phyloP scores from a whole-genome alignment of 2,797 vertebrate genomes.

The Enteromius treurensis region DNA sequence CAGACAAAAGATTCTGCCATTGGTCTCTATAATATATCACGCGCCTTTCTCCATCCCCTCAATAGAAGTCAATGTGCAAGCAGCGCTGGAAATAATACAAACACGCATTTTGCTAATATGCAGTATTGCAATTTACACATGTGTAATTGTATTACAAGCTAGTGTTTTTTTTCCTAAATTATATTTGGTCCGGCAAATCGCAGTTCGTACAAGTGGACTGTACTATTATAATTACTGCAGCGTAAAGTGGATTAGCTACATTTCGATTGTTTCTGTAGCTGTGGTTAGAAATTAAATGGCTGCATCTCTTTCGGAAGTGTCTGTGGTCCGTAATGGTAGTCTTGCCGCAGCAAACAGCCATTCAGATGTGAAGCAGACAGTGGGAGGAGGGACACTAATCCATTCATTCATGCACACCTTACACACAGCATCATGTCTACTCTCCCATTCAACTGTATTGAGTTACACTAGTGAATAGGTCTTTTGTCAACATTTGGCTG shows the following conservation, averaged over 20 bases:
- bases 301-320: conserved; percentile 16
- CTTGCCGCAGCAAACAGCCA: conserved; percentile 39
- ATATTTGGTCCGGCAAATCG: background rate
- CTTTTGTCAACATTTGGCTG: background rate
- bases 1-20: conserved; percentile 75
- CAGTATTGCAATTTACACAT: background rate
- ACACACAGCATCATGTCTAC: conserved; percentile 38
- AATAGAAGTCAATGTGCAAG: background rate
- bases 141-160: background rate
- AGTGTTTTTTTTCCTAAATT: background rate
- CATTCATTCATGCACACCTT: conserved; percentile 44
- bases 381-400: conserved; percentile 42
- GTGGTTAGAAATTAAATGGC: conserved; percentile 15
- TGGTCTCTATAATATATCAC: conserved; percentile 2
- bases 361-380: conserved; percentile 33
- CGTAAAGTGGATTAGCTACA: background rate
- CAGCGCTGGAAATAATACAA: background rate
- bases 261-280: background rate
- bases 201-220: background rate
- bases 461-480: conserved; percentile 15
- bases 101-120: background rate
- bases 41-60: conserved; percentile 20
- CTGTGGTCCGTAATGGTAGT: conserved; percentile 24
- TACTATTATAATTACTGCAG: background rate
- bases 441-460: conserved; percentile 29